Evolutionary conservation across 2,797 vertebrate species (phyloP), one percentile per base, ranked within the genome.

Genomic region (Rhincodon typus): DNA sequence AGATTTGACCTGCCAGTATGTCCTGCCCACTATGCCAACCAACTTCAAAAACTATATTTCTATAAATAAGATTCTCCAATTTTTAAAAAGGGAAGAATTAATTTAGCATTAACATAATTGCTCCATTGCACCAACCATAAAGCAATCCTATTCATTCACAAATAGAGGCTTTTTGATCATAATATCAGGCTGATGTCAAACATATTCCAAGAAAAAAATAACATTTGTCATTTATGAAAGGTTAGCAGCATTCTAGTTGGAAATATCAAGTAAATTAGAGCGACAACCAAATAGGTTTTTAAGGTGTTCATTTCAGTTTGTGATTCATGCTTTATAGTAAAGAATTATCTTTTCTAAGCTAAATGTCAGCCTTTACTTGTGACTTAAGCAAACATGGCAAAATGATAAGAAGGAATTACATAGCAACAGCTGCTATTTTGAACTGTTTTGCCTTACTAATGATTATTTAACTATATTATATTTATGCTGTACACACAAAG

Each of bases 281-380:
- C 66, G 67, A 53, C 25, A 27, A 50, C 50, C 69, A 72, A 91
- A 66, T 34, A n/a, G 13, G 69, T 23, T 7, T 72, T 42, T 70
- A 42, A 94, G 69, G 12, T 98, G 97, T 97, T 96, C 96, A 97
- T 97, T 97, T 97, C 97, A 97, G 97, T 97, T 97, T 96, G 79
- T 94, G 96, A 96, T 97, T 97, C 97, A 97, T 50, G 82, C 96
- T 96, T 96, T 98, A 53, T 94, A 94, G 53, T 95, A 8, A 95
- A 95, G 30, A 53, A 50, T 34, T 91, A 91, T 72, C 69, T 72
- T 27, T 94, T 46, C 46, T 21, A 77, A 77, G 70, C 46, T 72
- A 25, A 94, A 94, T 94, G 93, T 74, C 93, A 94, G 93, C 67
- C 69, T 46, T 25, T 46, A 38, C 38, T 72, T 94, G 23, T 70